Base-by-base conservation (phyloP, 2,797 vertebrate genomes). In the Arctocebus calabarensis region DNA sequence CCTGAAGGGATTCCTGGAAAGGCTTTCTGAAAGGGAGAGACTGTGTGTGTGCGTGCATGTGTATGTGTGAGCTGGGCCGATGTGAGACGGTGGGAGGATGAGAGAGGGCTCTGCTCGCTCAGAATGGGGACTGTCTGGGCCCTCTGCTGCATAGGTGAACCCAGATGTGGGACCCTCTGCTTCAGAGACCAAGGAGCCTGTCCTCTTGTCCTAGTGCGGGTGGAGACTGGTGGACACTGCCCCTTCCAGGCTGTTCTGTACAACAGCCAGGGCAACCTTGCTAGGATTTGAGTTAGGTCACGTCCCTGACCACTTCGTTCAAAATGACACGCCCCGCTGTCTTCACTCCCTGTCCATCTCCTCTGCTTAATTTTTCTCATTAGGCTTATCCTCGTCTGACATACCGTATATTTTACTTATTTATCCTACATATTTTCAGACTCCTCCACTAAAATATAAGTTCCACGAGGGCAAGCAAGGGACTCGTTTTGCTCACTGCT, bases 211-310 rank as follows among this genome's bases (percentile, higher is more conserved):
- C n/a, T 19, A 6, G 71, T 20, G 20, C 2, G 8, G 23, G 19
- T 0, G 25, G 22, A 3, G 27, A 4, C 2, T 0, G 52, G 9
- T 1, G 25, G 27, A 64, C 52, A n/a, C 5, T 1, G 11, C 4
- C 27, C 7, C 37, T 74, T 45, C n/a, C 3, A 0, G 68, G 3
- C 68, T 29, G 2, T 23, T 40, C 45, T 32, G 13, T 17, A 32
- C 9, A 48, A 32, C 17, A 37, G 45, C n/a, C 48, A 52, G 61
- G 61, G 37, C 2, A 5, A 64, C 16, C 48, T 55, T 71, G 57
- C 55, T 1, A 75, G 84, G 34, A 0, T 78, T 27, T 74, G 84
- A 66, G 34, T 91, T n/a, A 61, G 43, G 16, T 40, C 48, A 20
- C 8, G 29, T 4, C 55, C 68, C 17, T 13, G 22, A 32, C 20